phyloP scores from a whole-genome alignment of 2,888 invertebrate genomes.

The Oscheius sp. region DNA sequence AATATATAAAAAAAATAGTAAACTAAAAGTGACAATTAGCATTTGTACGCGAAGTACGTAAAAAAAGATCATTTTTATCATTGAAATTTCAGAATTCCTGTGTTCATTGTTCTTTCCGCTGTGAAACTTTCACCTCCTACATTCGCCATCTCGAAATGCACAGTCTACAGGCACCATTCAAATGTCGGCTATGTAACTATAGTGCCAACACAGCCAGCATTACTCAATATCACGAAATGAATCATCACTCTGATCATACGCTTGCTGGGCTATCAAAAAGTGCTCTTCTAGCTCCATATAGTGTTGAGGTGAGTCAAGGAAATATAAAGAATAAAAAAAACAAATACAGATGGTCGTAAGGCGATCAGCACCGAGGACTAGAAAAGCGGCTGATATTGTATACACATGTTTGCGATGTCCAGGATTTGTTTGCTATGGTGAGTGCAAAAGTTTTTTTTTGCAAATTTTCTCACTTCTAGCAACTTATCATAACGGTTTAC shows the following conservation, averaged over 20 bases:
- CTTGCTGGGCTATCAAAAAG: constrained; percentile 20
- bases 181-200: constrained; percentile 53
- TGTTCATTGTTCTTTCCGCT: constrained; percentile 50
- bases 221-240: constrained; percentile 54
- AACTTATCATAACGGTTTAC: not conserved
- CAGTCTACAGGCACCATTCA: constrained; percentile 36
- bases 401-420: constrained; percentile 3
- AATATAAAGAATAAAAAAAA: not conserved
- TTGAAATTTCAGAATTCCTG: constrained; percentile 31
- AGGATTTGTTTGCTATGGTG: constrained; percentile 20
- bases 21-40: no score
- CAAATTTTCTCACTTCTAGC: not conserved
- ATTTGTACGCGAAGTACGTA: no score
- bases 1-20: no score
- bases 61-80: no score
- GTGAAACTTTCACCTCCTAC: constrained; percentile 43
- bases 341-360: constrained; percentile 10
- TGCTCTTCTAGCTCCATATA: constrained; percentile 24
- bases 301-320: not conserved
- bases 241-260: constrained; percentile 49
- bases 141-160: constrained; percentile 55
- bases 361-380: not conserved
- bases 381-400: constrained; percentile 4
- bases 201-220: constrained; percentile 47
- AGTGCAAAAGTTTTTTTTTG: no score